These are phyloP conservation scores for Gambusia holbrooki DNA, from an alignment of 2,113 vertebrate species.

Conservation along the genomic window DNA sequence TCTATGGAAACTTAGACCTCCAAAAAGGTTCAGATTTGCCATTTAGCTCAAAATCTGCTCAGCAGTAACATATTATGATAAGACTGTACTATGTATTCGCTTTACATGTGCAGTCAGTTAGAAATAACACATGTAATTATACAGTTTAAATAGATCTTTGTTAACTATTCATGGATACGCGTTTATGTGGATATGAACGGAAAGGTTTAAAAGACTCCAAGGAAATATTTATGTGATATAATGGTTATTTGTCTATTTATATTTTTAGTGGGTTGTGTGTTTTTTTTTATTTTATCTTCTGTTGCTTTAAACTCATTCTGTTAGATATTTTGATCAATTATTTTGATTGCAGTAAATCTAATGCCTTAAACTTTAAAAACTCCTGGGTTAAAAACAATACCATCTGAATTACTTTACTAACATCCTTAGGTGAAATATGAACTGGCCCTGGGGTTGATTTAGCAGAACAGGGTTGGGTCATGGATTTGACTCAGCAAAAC, in stretches of 20 bases:
- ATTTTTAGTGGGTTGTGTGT: too few species aligned
- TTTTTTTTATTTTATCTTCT: too few species aligned
- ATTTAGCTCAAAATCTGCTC: constrained; percentile 59
- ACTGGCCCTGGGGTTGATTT: not conserved
- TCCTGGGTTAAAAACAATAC: too few species aligned
- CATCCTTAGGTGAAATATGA: not conserved
- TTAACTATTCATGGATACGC: not conserved
- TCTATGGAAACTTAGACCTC: constrained; percentile 82
- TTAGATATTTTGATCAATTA: too few species aligned
- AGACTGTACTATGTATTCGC: constrained; percentile 21
- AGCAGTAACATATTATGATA: constrained; percentile 35
- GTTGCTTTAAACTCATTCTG: too few species aligned
- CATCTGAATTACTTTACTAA: not conserved
- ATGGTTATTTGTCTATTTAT: too few species aligned
- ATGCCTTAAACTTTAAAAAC: not conserved
- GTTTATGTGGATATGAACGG: not conserved
- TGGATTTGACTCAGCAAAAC: not conserved
- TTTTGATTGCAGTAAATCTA: too few species aligned
- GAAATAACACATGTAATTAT: constrained; percentile 1
- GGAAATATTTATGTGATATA: too few species aligned
- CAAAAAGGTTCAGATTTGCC: constrained; percentile 72
- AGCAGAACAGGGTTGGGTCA: not conserved
- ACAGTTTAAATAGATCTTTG: not conserved
- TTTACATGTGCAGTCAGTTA: not conserved
- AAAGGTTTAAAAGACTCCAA: not conserved